Evolutionary conservation across 2,888 invertebrate species (phyloP), one percentile per base, ranked within the genome.

Genomic region (Brassicogethes aeneus): DNA sequence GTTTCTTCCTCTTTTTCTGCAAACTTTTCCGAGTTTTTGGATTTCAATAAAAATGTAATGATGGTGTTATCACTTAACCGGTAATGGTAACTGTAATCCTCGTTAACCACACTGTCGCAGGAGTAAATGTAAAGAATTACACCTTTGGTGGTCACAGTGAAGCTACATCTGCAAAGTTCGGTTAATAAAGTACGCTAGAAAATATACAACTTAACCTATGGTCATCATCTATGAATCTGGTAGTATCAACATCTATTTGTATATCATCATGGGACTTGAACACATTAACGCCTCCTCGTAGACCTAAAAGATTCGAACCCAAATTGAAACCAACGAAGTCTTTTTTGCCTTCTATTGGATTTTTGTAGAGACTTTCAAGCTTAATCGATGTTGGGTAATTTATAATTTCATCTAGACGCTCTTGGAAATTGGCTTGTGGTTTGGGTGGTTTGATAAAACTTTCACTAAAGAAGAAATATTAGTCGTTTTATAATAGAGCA

Each of bases 191-290:
- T n/a, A n/a, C n/a, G n/a, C n/a, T n/a, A n/a, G n/a, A n/a, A n/a
- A n/a, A n/a, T n/a, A n/a, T n/a, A n/a, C n/a, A n/a, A n/a, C n/a
- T n/a, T n/a, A n/a, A n/a, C n/a, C n/a, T n/a, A n/a, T 41, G 41
- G 7, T 47, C 39, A n/a, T 52, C 50, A 13, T 52, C 46, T 5
- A 54, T 23, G 10, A 58, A 45, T 39, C 50, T 45, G 10, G 54
- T 47, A 17, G 54, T 57, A 33, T 61, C 60, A 1, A 61, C 51
- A 7, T 41, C 44, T 15, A 60, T 37, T 43, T 52, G 54, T 14
- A 60, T 54, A 14, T 46, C 48, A 40, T 61, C 61, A 17, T 57
- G 52, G 37, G 60, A 60, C 2, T 43, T 40, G 40, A 61, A 60
- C n/a, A 47, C 51, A 1, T 55, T 58, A 3, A 45, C 50, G 12